These are phyloP conservation scores for Ectropis grisescens DNA, from an alignment of 1,140 invertebrate genomes.

Conservation along the genomic window DNA sequence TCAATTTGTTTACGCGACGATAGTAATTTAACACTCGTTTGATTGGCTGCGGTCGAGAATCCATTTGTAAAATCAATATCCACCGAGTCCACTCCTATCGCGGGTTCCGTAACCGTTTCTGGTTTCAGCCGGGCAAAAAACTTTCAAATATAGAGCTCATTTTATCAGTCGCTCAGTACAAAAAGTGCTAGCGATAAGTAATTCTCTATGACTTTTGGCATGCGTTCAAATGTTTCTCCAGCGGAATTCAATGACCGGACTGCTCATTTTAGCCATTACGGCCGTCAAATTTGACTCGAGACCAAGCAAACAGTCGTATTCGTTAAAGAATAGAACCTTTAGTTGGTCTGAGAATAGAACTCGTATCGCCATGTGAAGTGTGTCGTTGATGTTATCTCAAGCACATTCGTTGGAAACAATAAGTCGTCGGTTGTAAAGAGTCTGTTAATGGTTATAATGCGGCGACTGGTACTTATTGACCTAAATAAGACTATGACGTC, in stretches of 20 bases:
- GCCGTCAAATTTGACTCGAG: too few relatives aligned
- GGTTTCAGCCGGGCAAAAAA: too few relatives aligned
- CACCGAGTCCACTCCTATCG: constrained; percentile 2
- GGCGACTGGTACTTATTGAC: constrained; percentile 51
- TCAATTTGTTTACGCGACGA: too few relatives aligned
- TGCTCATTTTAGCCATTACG: too few relatives aligned
- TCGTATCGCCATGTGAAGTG: background rate
- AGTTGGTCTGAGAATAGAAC: background rate
- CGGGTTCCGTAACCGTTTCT: too few relatives aligned
- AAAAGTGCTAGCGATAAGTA: too few relatives aligned
- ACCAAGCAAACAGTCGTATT: background rate
- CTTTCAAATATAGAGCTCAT: too few relatives aligned
- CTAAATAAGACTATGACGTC: constrained; percentile 55
- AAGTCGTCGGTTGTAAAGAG: background rate
- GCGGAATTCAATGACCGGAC: too few relatives aligned
- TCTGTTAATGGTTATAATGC: constrained; percentile 35
- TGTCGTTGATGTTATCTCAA: background rate
- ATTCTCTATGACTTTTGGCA: too few relatives aligned
- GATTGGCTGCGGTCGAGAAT: constrained; percentile 2
- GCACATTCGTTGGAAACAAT: too few relatives aligned
- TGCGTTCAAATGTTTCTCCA: too few relatives aligned
- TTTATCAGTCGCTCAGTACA: too few relatives aligned
- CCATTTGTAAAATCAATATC: constrained; percentile 20
- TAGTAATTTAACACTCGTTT: constrained; percentile 9
- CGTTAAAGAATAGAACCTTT: background rate